phyloP scores from a whole-genome alignment of 2,888 invertebrate genomes.

The Drosophila mettleri region DNA sequence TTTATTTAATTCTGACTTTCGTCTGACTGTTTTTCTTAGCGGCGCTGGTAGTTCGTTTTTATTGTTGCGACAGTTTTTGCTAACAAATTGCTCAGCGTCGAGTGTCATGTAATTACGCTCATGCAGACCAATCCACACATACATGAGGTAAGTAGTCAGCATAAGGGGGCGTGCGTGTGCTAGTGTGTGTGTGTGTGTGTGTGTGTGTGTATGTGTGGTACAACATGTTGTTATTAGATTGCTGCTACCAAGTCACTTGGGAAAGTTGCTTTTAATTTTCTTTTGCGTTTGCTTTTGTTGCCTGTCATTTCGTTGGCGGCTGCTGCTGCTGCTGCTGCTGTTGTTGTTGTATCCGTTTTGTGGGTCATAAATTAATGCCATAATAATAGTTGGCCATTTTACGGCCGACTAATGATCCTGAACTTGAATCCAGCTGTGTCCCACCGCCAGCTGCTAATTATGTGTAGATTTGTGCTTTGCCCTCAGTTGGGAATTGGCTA shows the following conservation, averaged over 20 bases:
- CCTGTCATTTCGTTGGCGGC: conserved; percentile 51
- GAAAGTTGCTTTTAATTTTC: conserved; percentile 79
- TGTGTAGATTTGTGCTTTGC: conserved; percentile 56
- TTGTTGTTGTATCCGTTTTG: conserved; percentile 41
- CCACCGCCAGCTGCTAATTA: conserved; percentile 73
- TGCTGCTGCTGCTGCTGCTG: conserved; percentile 12
- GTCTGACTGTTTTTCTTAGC: conserved; percentile 59
- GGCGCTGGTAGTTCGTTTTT: conserved; percentile 66
- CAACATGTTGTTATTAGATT: conserved; percentile 80
- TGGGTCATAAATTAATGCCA: conserved; percentile 75
- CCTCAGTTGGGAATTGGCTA: conserved; percentile 37
- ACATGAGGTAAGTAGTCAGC: no score
- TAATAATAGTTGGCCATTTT: conserved; percentile 75
- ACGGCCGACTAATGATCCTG: conserved; percentile 76
- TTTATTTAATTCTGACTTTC: conserved; percentile 81
- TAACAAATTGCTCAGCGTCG: conserved; percentile 84
- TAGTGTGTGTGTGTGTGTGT: no score
- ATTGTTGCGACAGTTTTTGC: conserved; percentile 80
- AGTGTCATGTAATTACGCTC: conserved; percentile 84
- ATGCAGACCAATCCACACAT: conserved; percentile 43
- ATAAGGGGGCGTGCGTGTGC: no score
- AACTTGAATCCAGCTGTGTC: conserved; percentile 69
- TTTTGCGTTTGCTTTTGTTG: conserved; percentile 61
- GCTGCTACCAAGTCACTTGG: conserved; percentile 75
- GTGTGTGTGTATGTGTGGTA: no score